Percentiles rank a stretch among this genome's conserved stretches.
These are phyloP conservation scores for Ctenochaetus hawaiiensis DNA, from an alignment of 2,797 vertebrate species.

Conservation along the genomic window DNA sequence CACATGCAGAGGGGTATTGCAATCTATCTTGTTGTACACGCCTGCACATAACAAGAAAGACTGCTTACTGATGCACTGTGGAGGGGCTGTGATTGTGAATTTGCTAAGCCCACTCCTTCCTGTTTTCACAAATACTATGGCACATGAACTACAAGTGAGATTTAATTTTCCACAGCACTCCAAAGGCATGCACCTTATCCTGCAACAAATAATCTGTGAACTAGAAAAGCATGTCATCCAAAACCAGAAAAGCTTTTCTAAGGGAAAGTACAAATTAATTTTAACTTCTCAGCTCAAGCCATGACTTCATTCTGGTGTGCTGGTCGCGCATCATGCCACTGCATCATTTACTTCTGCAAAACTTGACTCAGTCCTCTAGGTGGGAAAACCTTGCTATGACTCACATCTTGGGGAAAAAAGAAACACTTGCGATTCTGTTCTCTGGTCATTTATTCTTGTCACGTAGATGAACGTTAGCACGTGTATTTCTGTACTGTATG, in stretches of 20 bases:
- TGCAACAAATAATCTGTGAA: conserved; percentile 31
- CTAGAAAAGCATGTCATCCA: conserved; percentile 23
- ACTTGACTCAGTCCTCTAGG: conserved; percentile 56
- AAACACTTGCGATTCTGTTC: conserved; percentile 3
- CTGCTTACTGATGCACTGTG: conserved; percentile 37
- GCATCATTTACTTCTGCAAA: conserved; percentile 64
- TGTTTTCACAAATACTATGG: conserved; percentile 23
- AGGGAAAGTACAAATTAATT: conserved; percentile 34
- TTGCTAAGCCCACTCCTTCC: conserved; percentile 23
- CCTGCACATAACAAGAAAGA: conserved; percentile 21
- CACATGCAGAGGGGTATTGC: conserved; percentile 19
- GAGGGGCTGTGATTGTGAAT: conserved; percentile 39
- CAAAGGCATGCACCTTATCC: conserved; percentile 32
- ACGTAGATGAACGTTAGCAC: not conserved
- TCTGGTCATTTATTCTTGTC: not conserved
- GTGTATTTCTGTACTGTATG: not conserved
- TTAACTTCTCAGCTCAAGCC: conserved; percentile 58
- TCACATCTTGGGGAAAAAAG: conserved; percentile 26
- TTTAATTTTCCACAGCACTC: not conserved
- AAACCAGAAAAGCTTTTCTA: conserved; percentile 45
- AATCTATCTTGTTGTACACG: conserved; percentile 10
- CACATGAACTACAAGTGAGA: conserved; percentile 9
- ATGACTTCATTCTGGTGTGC: conserved; percentile 57
- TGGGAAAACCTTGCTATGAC: conserved; percentile 57
- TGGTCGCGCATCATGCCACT: conserved; percentile 57